Evolutionary conservation across 2,888 invertebrate species (phyloP).

Genomic region (Stegophylla sp.): DNA sequence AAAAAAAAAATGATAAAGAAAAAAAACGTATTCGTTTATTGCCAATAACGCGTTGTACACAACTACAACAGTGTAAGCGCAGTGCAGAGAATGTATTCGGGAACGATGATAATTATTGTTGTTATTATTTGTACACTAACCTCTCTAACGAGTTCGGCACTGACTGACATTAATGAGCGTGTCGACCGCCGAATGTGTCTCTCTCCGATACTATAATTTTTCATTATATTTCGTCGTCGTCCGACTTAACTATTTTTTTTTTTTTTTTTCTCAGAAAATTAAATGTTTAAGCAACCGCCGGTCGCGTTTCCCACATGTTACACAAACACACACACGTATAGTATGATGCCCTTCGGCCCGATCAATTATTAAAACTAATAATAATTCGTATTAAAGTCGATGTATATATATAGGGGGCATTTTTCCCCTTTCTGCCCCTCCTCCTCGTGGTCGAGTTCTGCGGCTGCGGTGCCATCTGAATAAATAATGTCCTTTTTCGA

Average conservation of each 20-base stretch:
- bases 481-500: constrained; percentile 38
- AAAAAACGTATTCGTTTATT: not conserved
- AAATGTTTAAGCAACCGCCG: constrained; percentile 39
- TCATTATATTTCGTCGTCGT: constrained; percentile 36
- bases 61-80: too few species aligned
- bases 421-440: constrained; percentile 15
- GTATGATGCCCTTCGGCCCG: not conserved
- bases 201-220: not conserved
- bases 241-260: constrained; percentile 22
- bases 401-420: constrained; percentile 26
- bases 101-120: too few species aligned
- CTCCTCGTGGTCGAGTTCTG: too few species aligned
- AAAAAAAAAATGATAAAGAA: not conserved
- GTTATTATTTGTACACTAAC: constrained; percentile 39
- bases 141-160: constrained; percentile 18
- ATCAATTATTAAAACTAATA: constrained; percentile 57
- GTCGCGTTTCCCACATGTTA: constrained; percentile 44
- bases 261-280: constrained; percentile 41
- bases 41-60: not conserved
- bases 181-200: constrained; percentile 7
- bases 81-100: too few species aligned
- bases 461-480: constrained; percentile 5
- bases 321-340: too few species aligned
- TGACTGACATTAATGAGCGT: constrained; percentile 36
- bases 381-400: constrained; percentile 44